phyloP scores from a whole-genome alignment of 2,888 invertebrate species.

The Aphrophora alni region DNA sequence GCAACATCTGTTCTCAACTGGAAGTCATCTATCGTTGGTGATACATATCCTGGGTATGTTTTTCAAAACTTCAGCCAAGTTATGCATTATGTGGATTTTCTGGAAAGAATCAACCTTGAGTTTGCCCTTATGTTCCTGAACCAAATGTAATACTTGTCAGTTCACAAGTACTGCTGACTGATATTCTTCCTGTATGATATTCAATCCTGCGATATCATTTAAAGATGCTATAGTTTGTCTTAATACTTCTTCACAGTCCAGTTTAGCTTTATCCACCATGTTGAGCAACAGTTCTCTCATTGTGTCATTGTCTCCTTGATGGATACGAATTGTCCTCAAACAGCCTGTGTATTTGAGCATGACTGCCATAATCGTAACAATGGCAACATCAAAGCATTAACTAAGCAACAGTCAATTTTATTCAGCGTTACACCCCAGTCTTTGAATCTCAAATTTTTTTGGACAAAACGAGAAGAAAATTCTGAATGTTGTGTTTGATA shows the following conservation, averaged over 20 bases:
- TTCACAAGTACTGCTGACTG: constrained; percentile 66
- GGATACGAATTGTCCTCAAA: constrained; percentile 48
- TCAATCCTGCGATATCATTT: constrained; percentile 73
- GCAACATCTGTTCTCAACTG: constrained; percentile 60
- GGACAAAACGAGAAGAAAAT: constrained; percentile 60
- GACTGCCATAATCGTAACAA: constrained; percentile 71
- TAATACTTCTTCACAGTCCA: constrained; percentile 68
- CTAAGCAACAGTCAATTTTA: constrained; percentile 58
- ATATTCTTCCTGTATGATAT: constrained; percentile 63
- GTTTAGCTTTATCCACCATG: constrained; percentile 65
- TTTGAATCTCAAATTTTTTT: constrained; percentile 55
- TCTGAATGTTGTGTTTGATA: constrained; percentile 68
- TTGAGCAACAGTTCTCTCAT: constrained; percentile 70
- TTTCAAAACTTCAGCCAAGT: constrained; percentile 64
- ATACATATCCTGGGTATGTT: constrained; percentile 56
- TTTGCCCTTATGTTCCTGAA: constrained; percentile 57
- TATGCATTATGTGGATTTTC: constrained; percentile 71
- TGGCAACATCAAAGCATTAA: constrained; percentile 65
- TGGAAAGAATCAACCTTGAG: constrained; percentile 69
- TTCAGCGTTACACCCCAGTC: constrained; percentile 58
- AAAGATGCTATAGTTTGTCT: constrained; percentile 66
- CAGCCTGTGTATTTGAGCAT: constrained; percentile 71
- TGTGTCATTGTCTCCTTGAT: constrained; percentile 62
- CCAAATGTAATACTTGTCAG: constrained; percentile 64
- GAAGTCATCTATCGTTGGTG: constrained; percentile 62